Base-by-base conservation (phyloP, 2,113 vertebrate species). In the Scalopus aquaticus region DNA sequence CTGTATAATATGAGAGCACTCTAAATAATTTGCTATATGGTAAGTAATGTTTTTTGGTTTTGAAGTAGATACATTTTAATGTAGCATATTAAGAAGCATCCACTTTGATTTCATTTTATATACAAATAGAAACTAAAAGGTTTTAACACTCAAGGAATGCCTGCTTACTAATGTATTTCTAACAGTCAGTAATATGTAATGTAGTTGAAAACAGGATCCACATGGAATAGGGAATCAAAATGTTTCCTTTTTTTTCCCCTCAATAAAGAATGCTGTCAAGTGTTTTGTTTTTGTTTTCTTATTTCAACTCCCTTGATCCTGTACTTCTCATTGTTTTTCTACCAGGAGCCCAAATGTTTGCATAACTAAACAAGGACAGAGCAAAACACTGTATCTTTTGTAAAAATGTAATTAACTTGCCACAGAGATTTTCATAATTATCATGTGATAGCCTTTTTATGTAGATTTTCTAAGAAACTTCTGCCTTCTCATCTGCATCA, bases 351-450 rank as follows among this genome's bases (percentile, higher is more conserved):
- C 35, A 85, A 82, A 92, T 37, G 51, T 73, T 32, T 44, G 79
- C 17, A 76, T 5, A 9, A 9, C 58, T 42, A 64, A 74, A 84
- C 30, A 72, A 81, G 64, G 62, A 86, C 54, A 86, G 35, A n/a
- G 30, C 74, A 51, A 87, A 91, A 78, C 35, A 58, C 72, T 0
- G 35, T n/a, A 44, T 42, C 80, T 92, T 92, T 24, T 16, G 54
- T 70, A 54, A 88, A 93, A 82, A 72, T 37, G 44, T 46, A 83
- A 67, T 72, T 42, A 87, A 72, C 58, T 56, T 22, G 28, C 44
- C 69, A 90, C 9, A 60, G 39, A 72, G 44, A 88, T 87, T 92
- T 87, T 95, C 30, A 10, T 79, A 81, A 80, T 46, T 79, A 54
- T 24, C 64, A 79, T 9, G 3, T 17, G 37, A 73, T 12, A 76